Evolutionary conservation across 2,113 vertebrate genomes (phyloP), one percentile per base, ranked within the genome.

Genomic region (Atlantisia rogersi): DNA sequence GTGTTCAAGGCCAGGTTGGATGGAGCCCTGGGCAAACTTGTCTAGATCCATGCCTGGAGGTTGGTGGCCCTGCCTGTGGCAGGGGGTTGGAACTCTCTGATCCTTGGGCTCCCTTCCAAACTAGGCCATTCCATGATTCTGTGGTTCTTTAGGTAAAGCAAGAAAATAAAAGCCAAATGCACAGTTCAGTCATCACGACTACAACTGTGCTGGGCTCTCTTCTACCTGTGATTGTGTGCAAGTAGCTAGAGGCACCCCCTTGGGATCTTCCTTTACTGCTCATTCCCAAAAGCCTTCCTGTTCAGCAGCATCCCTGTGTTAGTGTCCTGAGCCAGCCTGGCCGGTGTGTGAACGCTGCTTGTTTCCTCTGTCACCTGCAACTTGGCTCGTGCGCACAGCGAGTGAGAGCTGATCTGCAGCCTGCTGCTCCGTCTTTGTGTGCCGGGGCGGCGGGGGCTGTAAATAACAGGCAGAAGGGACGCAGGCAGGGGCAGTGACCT

Each of bases 381-480:
- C 59, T 31, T 62, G 77, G 71, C 42, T 21, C 44, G 7, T 4
- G 3, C 1, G 0, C 2, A 0, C 15, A 12, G 32, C 0, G 13
- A 59, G 44, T 1, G 25, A 37, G 69, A 73, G 2, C 69, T 59
- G 0, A 53, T 28, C 50, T 32, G 68, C 44, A 70, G 86, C 2
- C 68, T 81, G 60, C 60, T 70, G 73, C 73, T 48, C 1, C 15
- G 60, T 24, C 69, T 50, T 4, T 16, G 32, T 65, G 55, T 28
- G 42, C 44, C 7, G 4, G 56, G 69, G 59, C 4, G 7, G 40
- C 58, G 52, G n/a, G n/a, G 48, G 26, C 60, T 79, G 71, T 31
- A 53, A 82, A 35, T 21, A 65, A 64, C 44, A 29, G 78, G 67
- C 82, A 90, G 78, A 32, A 79, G 53, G 67, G 90, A 64, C 35